Conservation (phyloP, 2,888 invertebrate genomes). For the Eristalinus aeneus region DNA sequence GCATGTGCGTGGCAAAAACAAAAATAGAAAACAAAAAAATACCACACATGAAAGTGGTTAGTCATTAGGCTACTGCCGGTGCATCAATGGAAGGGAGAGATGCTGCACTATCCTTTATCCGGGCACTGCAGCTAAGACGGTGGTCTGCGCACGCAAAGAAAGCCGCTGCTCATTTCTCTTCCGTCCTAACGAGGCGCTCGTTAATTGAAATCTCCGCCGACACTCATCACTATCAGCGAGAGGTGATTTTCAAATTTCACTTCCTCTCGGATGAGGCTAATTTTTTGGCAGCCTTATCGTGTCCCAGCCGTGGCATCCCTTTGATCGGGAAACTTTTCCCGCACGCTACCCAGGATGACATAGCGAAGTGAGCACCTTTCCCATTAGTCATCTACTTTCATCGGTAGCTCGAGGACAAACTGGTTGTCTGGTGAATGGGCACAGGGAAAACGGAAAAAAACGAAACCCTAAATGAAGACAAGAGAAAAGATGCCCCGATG, state of each 20-base stretch:
- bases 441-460: not conserved
- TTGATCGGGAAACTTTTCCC: not conserved
- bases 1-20: too few relatives aligned
- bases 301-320: not conserved
- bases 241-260: constrained; percentile 47
- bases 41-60: constrained; percentile 27
- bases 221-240: constrained; percentile 39
- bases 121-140: not conserved
- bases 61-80: not conserved
- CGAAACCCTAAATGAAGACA: constrained; percentile 11
- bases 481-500: constrained; percentile 40
- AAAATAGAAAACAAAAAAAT: constrained; percentile 16
- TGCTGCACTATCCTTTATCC: not conserved
- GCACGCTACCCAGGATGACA: constrained; percentile 14
- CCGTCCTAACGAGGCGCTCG: constrained; percentile 38
- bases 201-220: constrained; percentile 52
- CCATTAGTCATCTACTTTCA: constrained; percentile 54
- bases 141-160: not conserved
- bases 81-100: not conserved
- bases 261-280: constrained; percentile 45
- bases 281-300: constrained; percentile 33
- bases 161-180: constrained; percentile 56
- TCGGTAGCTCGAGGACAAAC: constrained; percentile 55
- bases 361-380: constrained; percentile 33
- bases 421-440: constrained; percentile 29